A percentile compares a stretch with the other conserved stretches of the same genome.
phyloP scores from a whole-genome alignment of 2,888 invertebrate species.

The Heliconius hortense region DNA sequence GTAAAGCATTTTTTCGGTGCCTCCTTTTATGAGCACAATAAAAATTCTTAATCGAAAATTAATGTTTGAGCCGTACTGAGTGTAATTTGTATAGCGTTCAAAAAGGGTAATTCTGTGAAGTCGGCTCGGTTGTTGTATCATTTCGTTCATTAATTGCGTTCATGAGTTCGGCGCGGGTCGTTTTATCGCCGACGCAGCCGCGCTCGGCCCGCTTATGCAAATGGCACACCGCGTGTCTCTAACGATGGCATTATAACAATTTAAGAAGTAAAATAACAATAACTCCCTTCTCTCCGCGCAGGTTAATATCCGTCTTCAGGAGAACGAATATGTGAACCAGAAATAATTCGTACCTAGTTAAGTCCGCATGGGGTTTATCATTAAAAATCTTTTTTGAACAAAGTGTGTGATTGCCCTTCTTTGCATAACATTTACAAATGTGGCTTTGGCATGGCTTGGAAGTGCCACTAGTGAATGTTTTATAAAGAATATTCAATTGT shows the following conservation, averaged over 20 bases:
- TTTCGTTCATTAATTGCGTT: conserved; percentile 75
- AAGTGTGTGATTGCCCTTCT: conserved; percentile 27
- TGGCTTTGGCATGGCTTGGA: no score
- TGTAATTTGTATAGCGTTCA: conserved; percentile 44
- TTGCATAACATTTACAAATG: conserved; percentile 31
- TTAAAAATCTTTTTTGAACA: conserved; percentile 31
- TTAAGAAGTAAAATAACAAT: conserved; percentile 80
- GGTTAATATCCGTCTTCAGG: conserved; percentile 40
- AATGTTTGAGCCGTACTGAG: conserved; percentile 54
- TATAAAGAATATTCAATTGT: conserved; percentile 26
- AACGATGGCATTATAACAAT: conserved; percentile 77
- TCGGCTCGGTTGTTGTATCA: conserved; percentile 63
- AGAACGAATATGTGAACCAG: conserved; percentile 33
- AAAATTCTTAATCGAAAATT: conserved; percentile 67
- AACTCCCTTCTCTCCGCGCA: conserved; percentile 57
- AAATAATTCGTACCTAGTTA: conserved; percentile 25
- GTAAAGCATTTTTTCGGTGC: conserved; percentile 54
- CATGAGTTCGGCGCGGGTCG: conserved; percentile 69
- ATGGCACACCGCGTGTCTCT: conserved; percentile 72
- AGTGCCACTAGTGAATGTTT: conserved; percentile 30
- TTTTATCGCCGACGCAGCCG: conserved; percentile 71
- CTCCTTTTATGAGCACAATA: conserved; percentile 57
- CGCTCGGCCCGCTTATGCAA: conserved; percentile 70
- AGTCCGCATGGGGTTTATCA: conserved; percentile 27
- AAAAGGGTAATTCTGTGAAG: conserved; percentile 59